These are phyloP conservation scores for Alviniconcha strummeri DNA, from an alignment of 2,888 invertebrate genomes.

Conservation along the genomic window DNA sequence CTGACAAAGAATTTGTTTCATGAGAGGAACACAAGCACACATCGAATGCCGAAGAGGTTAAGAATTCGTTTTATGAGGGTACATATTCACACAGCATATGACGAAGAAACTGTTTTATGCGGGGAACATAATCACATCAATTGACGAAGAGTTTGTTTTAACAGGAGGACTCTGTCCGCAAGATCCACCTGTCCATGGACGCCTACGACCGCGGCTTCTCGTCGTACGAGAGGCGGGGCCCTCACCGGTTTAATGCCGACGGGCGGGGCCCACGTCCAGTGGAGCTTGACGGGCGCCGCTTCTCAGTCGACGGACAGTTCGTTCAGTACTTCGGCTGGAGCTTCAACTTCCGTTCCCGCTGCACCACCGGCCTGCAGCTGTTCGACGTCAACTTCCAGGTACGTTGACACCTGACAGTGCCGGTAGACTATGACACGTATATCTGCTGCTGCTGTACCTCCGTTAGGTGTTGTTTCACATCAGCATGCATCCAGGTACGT, in stretches of 20 bases:
- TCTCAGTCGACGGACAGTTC: conserved; percentile 57
- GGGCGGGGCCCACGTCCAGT: conserved; percentile 57
- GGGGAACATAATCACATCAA: no score
- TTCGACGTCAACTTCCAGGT: conserved; percentile 62
- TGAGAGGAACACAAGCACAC: no score
- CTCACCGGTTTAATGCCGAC: conserved; percentile 47
- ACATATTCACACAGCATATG: no score
- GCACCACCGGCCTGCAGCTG: conserved; percentile 60
- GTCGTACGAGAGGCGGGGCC: conserved; percentile 52
- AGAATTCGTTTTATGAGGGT: no score
- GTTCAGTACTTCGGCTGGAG: conserved; percentile 67
- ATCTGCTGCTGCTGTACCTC: conserved; percentile 52
- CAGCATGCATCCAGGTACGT: conserved; percentile 45
- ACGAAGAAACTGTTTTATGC: no score
- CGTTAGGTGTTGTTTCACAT: conserved; percentile 60
- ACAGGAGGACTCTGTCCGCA: conserved; percentile 34
- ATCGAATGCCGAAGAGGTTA: no score
- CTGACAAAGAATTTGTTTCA: no score
- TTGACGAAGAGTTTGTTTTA: neutral
- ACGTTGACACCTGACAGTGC: neutral
- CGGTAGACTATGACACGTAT: neutral
- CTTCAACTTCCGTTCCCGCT: conserved; percentile 60
- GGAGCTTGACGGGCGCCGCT: conserved; percentile 65
- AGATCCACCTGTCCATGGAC: conserved; percentile 39
- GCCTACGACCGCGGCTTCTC: conserved; percentile 48